Conservation (phyloP, 1,140 invertebrate species). For the Tenebrio molitor region DNA sequence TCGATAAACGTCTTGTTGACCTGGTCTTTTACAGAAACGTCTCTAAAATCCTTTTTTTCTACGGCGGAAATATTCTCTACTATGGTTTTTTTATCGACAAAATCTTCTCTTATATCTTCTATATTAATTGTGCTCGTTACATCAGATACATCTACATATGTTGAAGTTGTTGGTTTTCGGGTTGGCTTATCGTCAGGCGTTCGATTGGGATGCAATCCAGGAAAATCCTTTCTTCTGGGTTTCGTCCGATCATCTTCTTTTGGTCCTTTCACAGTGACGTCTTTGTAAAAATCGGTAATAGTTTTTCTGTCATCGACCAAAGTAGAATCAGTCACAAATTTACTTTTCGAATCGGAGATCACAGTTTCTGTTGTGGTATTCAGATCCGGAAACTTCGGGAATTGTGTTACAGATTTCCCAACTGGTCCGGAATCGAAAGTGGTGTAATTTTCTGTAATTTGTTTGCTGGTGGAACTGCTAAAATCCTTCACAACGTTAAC, state of each 20-base stretch:
- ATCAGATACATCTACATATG: too few species aligned
- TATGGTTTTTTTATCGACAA: constrained; percentile 51
- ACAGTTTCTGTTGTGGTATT: constrained; percentile 16
- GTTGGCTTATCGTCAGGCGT: constrained; percentile 1
- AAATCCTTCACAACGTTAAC: not conserved
- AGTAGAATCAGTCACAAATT: not conserved
- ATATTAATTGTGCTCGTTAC: constrained; percentile 12
- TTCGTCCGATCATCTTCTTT: constrained; percentile 23
- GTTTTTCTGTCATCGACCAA: not conserved
- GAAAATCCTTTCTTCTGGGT: constrained; percentile 8
- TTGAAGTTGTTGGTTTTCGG: too few species aligned
- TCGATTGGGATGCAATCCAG: constrained; percentile 1
- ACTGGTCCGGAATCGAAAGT: too few species aligned
- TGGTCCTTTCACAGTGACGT: too few species aligned
- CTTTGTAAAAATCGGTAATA: too few species aligned
- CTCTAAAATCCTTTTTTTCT: constrained; percentile 24
- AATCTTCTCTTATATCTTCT: constrained; percentile 4
- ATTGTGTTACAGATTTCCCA: too few species aligned
- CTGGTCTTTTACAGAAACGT: constrained; percentile 41
- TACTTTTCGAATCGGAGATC: not conserved
- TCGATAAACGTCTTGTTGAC: constrained; percentile 51
- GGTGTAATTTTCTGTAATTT: too few species aligned
- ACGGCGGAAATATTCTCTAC: constrained; percentile 39
- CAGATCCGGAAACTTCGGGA: too few species aligned
- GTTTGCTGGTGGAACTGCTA: not conserved